Evolutionary conservation across 1,140 invertebrate species (phyloP).

Genomic region (Camponotus vicinus): DNA sequence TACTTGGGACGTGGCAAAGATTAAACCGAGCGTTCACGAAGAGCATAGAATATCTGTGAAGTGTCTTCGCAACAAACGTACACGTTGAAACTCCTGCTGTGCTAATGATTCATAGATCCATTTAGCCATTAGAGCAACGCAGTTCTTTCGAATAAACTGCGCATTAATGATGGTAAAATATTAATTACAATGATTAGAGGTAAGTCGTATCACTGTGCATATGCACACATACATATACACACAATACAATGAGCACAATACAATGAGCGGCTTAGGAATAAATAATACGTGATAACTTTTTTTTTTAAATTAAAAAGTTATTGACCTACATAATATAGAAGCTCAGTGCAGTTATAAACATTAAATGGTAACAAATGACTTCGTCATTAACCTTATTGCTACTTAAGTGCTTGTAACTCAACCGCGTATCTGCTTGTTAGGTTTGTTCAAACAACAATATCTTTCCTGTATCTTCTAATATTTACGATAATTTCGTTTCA

Average conservation of each 20-base stretch:
- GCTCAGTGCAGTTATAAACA: constrained; percentile 54
- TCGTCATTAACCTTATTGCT: not conserved
- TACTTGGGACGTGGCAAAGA: constrained; percentile 62
- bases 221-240: too few species aligned
- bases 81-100: constrained; percentile 21
- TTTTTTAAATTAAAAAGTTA: constrained; percentile 42
- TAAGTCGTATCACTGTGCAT: not conserved
- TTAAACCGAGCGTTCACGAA: constrained; percentile 73
- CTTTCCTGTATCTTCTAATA: too few species aligned
- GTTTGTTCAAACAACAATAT: too few species aligned
- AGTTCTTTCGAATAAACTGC: constrained; percentile 1
- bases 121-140: not conserved
- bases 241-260: not conserved
- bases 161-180: constrained; percentile 32
- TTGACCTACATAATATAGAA: constrained; percentile 3
- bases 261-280: not conserved
- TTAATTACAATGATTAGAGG: constrained; percentile 63
- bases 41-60: constrained; percentile 74
- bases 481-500: too few species aligned
- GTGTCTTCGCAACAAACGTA: constrained; percentile 1
- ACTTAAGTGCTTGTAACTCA: constrained; percentile 1
- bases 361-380: not conserved
- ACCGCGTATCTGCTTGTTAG: too few species aligned
- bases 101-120: constrained; percentile 12
- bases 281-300: constrained; percentile 22